Conservation (phyloP, 2,797 vertebrate species). For the Eremophila alpestris region DNA sequence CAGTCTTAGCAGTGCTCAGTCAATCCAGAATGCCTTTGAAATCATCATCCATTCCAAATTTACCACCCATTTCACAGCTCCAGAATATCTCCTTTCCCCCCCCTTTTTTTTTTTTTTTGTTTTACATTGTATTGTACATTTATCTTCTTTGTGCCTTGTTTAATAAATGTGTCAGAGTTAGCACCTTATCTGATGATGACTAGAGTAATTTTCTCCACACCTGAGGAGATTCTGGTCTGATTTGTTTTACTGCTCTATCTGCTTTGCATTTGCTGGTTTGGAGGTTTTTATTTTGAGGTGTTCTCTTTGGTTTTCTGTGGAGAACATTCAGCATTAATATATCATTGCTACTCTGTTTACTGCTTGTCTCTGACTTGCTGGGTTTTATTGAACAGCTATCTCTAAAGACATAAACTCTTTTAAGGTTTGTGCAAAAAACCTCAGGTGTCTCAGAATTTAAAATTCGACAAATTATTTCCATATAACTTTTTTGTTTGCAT, state of each 20-base stretch:
- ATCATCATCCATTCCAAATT: neutral
- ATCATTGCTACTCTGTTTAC: neutral
- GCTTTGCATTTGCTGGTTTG: neutral
- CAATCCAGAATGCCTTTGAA: neutral
- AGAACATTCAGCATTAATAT: neutral
- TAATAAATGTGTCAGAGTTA: neutral
- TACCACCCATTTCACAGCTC: neutral
- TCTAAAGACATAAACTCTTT: neutral
- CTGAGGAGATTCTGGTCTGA: neutral
- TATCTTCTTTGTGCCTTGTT: neutral
- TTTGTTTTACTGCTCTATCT: neutral
- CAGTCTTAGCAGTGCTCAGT: neutral
- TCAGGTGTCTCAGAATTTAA: neutral
- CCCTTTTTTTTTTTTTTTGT: neutral
- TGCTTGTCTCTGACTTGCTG: neutral
- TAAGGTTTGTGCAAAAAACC: neutral
- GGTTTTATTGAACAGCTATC: neutral
- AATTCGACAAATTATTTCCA: neutral
- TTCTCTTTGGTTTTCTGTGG: neutral
- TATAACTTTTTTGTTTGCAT: neutral
- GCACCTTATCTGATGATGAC: neutral
- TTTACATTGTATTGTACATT: neutral
- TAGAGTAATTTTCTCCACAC: neutral
- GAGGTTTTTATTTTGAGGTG: neutral
- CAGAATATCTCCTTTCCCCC: neutral